phyloP scores from a whole-genome alignment of 2,113 vertebrate species.

The Melierax canorus region DNA sequence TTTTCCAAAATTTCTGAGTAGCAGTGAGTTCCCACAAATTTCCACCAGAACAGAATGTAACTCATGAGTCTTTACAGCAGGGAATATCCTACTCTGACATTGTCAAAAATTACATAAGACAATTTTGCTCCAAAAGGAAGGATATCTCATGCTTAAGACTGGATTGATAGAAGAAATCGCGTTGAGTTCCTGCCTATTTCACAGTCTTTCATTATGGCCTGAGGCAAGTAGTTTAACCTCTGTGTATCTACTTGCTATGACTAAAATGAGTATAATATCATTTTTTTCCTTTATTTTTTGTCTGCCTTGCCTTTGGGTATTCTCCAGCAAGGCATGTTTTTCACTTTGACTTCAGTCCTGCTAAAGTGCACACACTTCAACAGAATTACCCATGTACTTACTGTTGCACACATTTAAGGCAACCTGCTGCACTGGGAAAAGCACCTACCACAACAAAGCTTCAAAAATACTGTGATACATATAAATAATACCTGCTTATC shows the following conservation, averaged over 20 bases:
- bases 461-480: neutral
- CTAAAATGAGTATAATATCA: conserved; percentile 17
- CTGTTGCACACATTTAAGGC: neutral
- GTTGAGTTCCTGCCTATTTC: neutral
- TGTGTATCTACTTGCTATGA: conserved; percentile 10
- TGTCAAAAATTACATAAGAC: conserved; percentile 1
- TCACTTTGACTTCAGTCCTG: conserved; percentile 37
- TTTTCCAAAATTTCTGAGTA: neutral
- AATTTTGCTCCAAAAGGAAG: neutral
- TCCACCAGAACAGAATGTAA: neutral
- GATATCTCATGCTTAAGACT: neutral
- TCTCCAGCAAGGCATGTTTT: conserved; percentile 29
- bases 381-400: neutral
- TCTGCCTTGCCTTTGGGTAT: conserved; percentile 32
- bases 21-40: neutral
- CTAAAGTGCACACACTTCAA: neutral
- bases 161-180: neutral
- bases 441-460: neutral
- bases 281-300: neutral
- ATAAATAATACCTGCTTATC: neutral
- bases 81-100: neutral
- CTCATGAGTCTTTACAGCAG: neutral
- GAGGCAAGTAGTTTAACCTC: conserved; percentile 31
- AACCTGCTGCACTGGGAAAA: neutral
- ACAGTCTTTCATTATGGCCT: neutral